A percentile compares a stretch with the other conserved stretches of the same genome.
These are phyloP conservation scores for Merluccius polli DNA, from an alignment of 2,797 vertebrate genomes.

Conservation along the genomic window DNA sequence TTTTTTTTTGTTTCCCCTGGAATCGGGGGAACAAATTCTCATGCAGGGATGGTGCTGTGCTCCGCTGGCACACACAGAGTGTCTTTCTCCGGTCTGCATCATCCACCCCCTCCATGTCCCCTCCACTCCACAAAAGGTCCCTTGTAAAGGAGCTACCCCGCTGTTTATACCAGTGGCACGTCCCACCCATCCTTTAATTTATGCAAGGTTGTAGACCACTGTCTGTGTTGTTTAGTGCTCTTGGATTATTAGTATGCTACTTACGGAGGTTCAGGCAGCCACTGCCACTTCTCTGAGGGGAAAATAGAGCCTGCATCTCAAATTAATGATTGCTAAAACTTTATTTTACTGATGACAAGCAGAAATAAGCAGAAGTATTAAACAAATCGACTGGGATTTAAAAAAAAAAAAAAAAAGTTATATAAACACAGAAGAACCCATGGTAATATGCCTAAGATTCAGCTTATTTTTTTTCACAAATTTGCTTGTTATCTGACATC, in stretches of 20 bases:
- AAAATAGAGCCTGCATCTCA: neutral
- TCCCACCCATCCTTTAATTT: conserved; percentile 1
- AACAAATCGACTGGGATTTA: neutral
- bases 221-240: neutral
- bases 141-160: neutral
- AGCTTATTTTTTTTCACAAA: neutral
- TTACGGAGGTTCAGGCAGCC: neutral
- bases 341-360: conserved; percentile 1
- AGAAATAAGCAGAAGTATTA: neutral
- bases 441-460: neutral
- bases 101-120: conserved; percentile 7
- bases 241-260: neutral
- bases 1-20: conserved; percentile 50
- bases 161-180: neutral
- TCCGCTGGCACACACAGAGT: neutral
- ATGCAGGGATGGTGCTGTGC: conserved; percentile 27
- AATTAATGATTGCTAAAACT: neutral
- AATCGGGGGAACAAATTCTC: conserved; percentile 37
- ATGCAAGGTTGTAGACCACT: conserved; percentile 1
- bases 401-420: neutral
- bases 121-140: neutral
- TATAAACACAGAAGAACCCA: neutral
- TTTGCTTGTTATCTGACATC: neutral
- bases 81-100: neutral
- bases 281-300: neutral